Base-by-base conservation (phyloP, 2,113 vertebrate genomes). In the Atherinomorus stipes region DNA sequence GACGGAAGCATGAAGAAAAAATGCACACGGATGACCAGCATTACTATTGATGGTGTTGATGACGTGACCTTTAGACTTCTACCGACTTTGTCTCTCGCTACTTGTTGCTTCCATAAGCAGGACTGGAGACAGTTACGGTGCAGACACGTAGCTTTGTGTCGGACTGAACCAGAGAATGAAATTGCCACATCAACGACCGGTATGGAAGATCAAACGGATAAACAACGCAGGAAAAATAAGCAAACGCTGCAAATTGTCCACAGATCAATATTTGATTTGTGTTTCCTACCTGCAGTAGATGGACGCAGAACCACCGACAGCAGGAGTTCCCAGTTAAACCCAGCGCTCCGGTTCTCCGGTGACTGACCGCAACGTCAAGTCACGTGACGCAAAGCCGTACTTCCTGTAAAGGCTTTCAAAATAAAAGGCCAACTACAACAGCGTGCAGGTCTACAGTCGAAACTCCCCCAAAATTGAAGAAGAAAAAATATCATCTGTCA, bases 251-350 rank as follows among this genome's bases (percentile, higher is more conserved):
- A n/a, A 6, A 54, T 12, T 15, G 2, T 21, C 3, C 23, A 10
- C 19, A 25, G 9, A 45, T 19, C 0, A 0, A 9, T 0, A 10
- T 40, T n/a, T 23, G 11, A 19, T 2, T 52, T 22, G 11, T 11
- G 8, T 19, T 2, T 23, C 31, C 69, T 75, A 88, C 89, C 89
- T 66, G 64, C 40, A 44, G 58, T 59, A 73, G 2, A 18, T 21
- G 67, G 28, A 2, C 31, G 22, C 74, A 7, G 21, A 64, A 12
- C 60, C 73, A 19, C 59, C 15, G 54, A 53, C 25, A 44, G 40
- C 53, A 28, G 4, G 44, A 34, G 38, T n/a, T 54, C 25, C 61
- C 71, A 58, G 73, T 83, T 85, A 61, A 83, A 87, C 81, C 80
- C 78, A 76, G 64, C 87, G 84, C 85, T 80, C 50, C 49, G 44